These are phyloP conservation scores for Valencia hispanica DNA, from an alignment of 2,797 vertebrate genomes.

Conservation along the genomic window DNA sequence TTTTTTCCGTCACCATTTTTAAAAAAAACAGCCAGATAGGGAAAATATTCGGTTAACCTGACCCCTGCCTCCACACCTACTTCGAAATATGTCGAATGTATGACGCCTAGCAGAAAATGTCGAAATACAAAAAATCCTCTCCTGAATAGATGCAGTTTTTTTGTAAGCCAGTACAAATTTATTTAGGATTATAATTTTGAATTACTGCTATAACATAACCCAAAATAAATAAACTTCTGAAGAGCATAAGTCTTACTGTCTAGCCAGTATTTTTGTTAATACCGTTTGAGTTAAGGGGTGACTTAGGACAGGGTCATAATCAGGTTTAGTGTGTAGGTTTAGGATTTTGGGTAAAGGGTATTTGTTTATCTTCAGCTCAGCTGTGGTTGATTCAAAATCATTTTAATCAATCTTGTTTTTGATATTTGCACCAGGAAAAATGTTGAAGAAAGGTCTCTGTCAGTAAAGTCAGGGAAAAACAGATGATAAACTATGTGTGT, in stretches of 20 bases:
- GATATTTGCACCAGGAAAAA: not conserved
- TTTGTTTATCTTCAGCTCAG: not conserved
- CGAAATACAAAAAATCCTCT: not conserved
- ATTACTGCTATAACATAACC: not conserved
- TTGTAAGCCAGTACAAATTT: not conserved
- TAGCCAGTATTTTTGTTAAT: not conserved
- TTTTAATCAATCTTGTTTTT: not conserved
- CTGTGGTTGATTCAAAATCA: not conserved
- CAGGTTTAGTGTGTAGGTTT: not conserved
- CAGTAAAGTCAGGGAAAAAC: not conserved
- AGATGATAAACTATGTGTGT: not conserved
- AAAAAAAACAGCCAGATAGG: too few species aligned
- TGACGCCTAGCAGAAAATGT: not conserved
- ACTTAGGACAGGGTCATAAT: not conserved
- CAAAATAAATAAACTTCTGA: not conserved
- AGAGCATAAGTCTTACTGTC: not conserved
- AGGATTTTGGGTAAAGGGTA: not conserved
- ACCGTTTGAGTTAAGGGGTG: not conserved
- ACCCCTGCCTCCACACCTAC: too few species aligned
- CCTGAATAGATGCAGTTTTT: not conserved
- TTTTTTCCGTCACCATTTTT: too few species aligned
- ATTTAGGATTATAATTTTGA: not conserved
- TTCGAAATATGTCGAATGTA: too few species aligned
- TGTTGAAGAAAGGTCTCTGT: conserved; percentile 5
- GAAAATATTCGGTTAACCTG: too few species aligned